Percentiles rank a stretch among this genome's conserved stretches.
Evolutionary conservation across 2,888 invertebrate genomes (phyloP).

Genomic region (Toxonevra muliebris): DNA sequence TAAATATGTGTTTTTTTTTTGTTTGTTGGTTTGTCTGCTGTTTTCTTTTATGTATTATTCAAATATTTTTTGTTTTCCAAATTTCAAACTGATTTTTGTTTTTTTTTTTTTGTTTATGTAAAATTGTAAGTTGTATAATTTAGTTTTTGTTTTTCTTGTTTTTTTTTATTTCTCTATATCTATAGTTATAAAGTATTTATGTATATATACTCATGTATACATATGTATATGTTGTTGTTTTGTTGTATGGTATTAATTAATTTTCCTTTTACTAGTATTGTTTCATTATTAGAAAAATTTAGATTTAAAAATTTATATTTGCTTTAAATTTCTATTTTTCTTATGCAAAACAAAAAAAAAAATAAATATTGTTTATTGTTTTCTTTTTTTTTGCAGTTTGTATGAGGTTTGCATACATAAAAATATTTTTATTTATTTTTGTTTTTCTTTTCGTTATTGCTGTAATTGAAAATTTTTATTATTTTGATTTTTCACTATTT

Average conservation of each 20-base stretch:
- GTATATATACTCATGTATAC: constrained; percentile 9
- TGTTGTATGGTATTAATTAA: neutral
- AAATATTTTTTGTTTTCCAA: constrained; percentile 8
- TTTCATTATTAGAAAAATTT: no score
- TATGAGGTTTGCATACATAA: no score
- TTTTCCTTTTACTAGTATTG: no score
- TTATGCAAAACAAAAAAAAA: no score
- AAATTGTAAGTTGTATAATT: constrained; percentile 7
- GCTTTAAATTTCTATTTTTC: no score
- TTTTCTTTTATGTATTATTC: neutral
- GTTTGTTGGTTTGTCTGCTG: neutral
- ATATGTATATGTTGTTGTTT: constrained; percentile 9
- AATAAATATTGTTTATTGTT: constrained; percentile 17
- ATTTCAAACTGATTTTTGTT: constrained; percentile 13
- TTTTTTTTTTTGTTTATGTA: neutral
- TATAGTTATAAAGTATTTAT: constrained; percentile 11
- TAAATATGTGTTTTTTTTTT: neutral
- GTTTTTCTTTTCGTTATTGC: constrained; percentile 14
- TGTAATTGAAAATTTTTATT: constrained; percentile 2
- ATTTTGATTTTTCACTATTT: constrained; percentile 25
- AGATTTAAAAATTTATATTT: no score
- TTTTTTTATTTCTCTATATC: neutral
- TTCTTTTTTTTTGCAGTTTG: no score
- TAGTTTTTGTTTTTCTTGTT: neutral
- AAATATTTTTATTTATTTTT: constrained; percentile 4